Evolutionary conservation across 2,113 vertebrate genomes (phyloP), one percentile per base, ranked within the genome.

Genomic region (Upupa epops): DNA sequence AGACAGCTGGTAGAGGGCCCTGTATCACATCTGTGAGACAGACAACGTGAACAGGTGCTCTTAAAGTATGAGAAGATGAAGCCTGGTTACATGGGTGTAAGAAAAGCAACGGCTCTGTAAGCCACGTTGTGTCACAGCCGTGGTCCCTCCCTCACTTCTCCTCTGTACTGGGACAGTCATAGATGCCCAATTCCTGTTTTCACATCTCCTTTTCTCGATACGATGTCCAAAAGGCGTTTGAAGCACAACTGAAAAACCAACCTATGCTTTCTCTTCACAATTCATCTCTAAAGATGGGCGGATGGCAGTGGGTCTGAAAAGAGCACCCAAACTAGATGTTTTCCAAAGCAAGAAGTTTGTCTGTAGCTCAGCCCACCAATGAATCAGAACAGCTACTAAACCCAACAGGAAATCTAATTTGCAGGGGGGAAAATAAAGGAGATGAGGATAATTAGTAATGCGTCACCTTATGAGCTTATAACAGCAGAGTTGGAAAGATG

Each of bases 111-210:
- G 46, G 40, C 24, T 70, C 18, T 7, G 0, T 31, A n/a, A 66
- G 46, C 45, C 8, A 28, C 0, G 0, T 5, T 0, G 1, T 59
- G 48, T 52, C 48, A 17, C 14, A 21, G 46, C 17, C 5, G 15
- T 17, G 17, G 6, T 7, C 19, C 32, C 5, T 7, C 14, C 26
- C 52, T 28, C 36, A 42, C 17, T 28, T 46, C 4, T 55, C 34
- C n/a, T 60, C 25, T 22, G 11, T 61, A n/a, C 11, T 61, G 36
- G 49, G 28, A 74, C 16, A 69, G 11, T 49, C 45, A 83, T 1
- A 46, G 56, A 51, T 74, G 48, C 32, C 32, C 15, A 66, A 55
- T 45, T 84, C 56, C 45, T 71, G 29, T 3, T 32, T 63, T 66
- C 3, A 1, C 8, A 1, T 77, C 15, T 31, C 58, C 45, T 28